Evolutionary conservation across 2,888 invertebrate species (phyloP), one percentile per base, ranked within the genome.

Genomic region (Callinectes sapidus): DNA sequence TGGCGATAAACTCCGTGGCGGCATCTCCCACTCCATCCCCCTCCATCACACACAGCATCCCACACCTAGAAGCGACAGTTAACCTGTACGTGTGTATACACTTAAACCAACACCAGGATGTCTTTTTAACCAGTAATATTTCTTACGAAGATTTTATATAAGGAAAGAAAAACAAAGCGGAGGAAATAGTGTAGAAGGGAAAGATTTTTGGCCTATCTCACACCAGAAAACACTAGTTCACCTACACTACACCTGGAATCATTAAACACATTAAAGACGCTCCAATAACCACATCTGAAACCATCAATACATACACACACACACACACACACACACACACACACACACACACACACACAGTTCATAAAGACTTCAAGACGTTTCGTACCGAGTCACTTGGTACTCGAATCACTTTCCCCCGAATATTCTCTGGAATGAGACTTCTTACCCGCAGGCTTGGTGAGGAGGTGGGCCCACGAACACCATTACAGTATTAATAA

Each of bases 1-100:
- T 97, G 95, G 97, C 97, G 94, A 98, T 96, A 96, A 98, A 98
- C 95, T 98, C 98, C 28, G 92, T 71, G n/a, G 93, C 93, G 71
- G 92, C 94, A 89, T 94, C 93, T 81, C 86, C 89, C 77, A 39
- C 85, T 54, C 92, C 94, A 77, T 91, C 91, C 71, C 87, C 88
- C 91, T 93, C 94, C 94, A 94, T 94, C 92, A 92, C 94, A 93
- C 91, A 92, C 91, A 93, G 93, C 93, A 93, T 92, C 94, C 90
- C 90, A 90, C 91, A 85, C 92, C 90, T 90, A 87, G 28, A 90
- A 88, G 35, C 23, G 81, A 8, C 14, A 13, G n/a, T 13, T 8
- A 5, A 54, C n/a, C n/a, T 87, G n/a, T n/a, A n/a, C n/a, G 48
- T 18, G 2, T 14, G 87, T 18, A 23, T 35, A 85, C 35, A 14